Percentiles rank a stretch among this genome's conserved stretches.
Conservation (phyloP, 1,140 invertebrate species). For the Chironomus striatipennis region DNA sequence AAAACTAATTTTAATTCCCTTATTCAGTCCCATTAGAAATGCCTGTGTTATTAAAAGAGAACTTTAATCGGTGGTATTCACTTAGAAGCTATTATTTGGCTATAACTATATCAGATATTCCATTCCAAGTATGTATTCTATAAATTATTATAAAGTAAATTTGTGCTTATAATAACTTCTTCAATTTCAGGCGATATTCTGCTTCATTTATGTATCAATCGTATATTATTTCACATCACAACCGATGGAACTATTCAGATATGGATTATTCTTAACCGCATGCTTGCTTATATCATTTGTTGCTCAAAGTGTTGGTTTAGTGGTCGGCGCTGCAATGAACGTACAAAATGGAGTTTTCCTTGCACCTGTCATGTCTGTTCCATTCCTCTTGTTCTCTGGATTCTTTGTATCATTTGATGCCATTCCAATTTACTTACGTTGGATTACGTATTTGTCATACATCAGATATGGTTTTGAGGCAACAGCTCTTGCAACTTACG, state of each 20-base stretch:
- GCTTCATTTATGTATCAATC: slow-evolving; percentile 84
- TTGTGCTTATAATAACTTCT: slow-evolving; percentile 27
- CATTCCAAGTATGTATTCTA: slow-evolving; percentile 72
- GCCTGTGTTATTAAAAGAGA: slow-evolving; percentile 88
- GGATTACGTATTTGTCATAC: slow-evolving; percentile 93
- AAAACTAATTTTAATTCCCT: slow-evolving; percentile 26
- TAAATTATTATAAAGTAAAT: not conserved
- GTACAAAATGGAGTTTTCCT: slow-evolving; percentile 92
- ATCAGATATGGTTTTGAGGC: slow-evolving; percentile 94
- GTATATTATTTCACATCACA: slow-evolving; percentile 94
- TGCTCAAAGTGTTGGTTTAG: slow-evolving; percentile 88
- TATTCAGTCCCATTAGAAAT: slow-evolving; percentile 86
- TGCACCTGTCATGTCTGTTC: slow-evolving; percentile 90
- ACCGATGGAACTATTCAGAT: slow-evolving; percentile 72
- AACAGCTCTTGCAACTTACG: slow-evolving; percentile 87
- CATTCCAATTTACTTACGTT: slow-evolving; percentile 88
- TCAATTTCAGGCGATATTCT: slow-evolving; percentile 68
- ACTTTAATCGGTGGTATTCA: slow-evolving; percentile 97
- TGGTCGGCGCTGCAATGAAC: slow-evolving; percentile 91
- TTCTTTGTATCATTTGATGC: slow-evolving; percentile 97
- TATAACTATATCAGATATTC: slow-evolving; percentile 91
- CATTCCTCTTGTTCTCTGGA: slow-evolving; percentile 87
- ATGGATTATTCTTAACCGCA: slow-evolving; percentile 80
- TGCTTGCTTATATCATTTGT: slow-evolving; percentile 89
- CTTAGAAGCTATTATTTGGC: slow-evolving; percentile 91